phyloP scores from a whole-genome alignment of 1,140 invertebrate species.

The Glomeris maerens region DNA sequence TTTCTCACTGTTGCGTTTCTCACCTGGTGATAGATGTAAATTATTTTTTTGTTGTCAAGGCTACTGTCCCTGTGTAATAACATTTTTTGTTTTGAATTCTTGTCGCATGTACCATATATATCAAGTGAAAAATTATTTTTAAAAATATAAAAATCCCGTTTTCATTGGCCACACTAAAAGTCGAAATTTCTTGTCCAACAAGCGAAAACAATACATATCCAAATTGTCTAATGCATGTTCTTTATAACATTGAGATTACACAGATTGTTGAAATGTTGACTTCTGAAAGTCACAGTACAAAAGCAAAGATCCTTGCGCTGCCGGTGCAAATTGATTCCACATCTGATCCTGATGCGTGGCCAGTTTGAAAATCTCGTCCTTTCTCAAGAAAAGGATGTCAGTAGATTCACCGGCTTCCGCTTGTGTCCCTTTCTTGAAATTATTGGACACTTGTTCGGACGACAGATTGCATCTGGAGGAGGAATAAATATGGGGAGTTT shows the following conservation, averaged over 20 bases:
- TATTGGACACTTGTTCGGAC: conserved; percentile 20
- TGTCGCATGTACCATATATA: conserved; percentile 1
- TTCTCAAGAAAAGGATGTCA: conserved; percentile 21
- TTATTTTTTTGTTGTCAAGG: too few relatives aligned
- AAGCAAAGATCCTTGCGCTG: neutral
- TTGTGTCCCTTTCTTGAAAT: conserved; percentile 27
- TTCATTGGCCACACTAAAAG: neutral
- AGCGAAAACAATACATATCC: neutral
- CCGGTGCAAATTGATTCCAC: neutral
- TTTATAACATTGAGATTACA: conserved; percentile 7
- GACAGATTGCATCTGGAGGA: conserved; percentile 12
- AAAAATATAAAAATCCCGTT: neutral
- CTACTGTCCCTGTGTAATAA: too few relatives aligned
- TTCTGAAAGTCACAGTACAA: conserved; percentile 5
- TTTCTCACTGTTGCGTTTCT: too few relatives aligned
- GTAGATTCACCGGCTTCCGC: conserved; percentile 29
- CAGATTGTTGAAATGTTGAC: too few relatives aligned
- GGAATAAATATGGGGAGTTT: neutral
- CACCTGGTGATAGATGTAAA: too few relatives aligned
- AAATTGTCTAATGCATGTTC: neutral
- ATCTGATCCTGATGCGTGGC: neutral
- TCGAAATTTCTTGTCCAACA: neutral
- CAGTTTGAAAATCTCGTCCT: conserved; percentile 12
- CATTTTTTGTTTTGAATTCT: conserved; percentile 20
- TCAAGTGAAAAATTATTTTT: neutral